phyloP scores from a whole-genome alignment of 1,140 invertebrate genomes.

The Drosophila rhopaloa region DNA sequence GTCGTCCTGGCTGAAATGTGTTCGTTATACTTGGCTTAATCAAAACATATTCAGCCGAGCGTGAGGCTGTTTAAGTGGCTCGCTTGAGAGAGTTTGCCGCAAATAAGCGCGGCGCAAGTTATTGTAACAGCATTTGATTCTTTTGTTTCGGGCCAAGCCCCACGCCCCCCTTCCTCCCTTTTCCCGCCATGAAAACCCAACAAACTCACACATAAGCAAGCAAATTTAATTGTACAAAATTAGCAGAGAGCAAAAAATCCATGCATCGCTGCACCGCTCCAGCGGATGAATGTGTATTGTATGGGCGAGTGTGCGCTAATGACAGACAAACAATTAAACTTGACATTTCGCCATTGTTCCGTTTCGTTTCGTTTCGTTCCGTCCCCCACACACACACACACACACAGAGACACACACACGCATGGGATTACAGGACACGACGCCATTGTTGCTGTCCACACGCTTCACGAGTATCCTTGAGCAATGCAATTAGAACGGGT shows the following conservation, averaged over 20 bases:
- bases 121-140: slow-evolving; percentile 81
- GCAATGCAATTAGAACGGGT: slow-evolving; percentile 69
- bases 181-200: neutral
- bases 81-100: slow-evolving; percentile 77
- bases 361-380: slow-evolving; percentile 6
- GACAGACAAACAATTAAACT: slow-evolving; percentile 81
- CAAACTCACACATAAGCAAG: neutral
- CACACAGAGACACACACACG: slow-evolving; percentile 6
- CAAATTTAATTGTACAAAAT: slow-evolving; percentile 78
- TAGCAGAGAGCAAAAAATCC: slow-evolving; percentile 42
- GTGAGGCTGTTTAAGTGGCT: slow-evolving; percentile 80
- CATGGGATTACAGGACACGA: slow-evolving; percentile 1
- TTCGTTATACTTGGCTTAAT: slow-evolving; percentile 82
- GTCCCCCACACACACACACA: neutral
- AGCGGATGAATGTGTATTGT: neutral
- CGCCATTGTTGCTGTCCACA: slow-evolving; percentile 43
- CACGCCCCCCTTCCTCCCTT: neutral
- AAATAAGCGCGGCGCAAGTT: slow-evolving; percentile 72
- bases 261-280: slow-evolving; percentile 22
- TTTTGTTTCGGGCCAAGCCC: slow-evolving; percentile 51
- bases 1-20: slow-evolving; percentile 65
- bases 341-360: slow-evolving; percentile 73
- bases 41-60: slow-evolving; percentile 81
- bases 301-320: slow-evolving; percentile 52
- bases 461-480: slow-evolving; percentile 62